These are phyloP conservation scores for Urocitellus parryii DNA, from an alignment of 2,113 vertebrate genomes.

Conservation along the genomic window DNA sequence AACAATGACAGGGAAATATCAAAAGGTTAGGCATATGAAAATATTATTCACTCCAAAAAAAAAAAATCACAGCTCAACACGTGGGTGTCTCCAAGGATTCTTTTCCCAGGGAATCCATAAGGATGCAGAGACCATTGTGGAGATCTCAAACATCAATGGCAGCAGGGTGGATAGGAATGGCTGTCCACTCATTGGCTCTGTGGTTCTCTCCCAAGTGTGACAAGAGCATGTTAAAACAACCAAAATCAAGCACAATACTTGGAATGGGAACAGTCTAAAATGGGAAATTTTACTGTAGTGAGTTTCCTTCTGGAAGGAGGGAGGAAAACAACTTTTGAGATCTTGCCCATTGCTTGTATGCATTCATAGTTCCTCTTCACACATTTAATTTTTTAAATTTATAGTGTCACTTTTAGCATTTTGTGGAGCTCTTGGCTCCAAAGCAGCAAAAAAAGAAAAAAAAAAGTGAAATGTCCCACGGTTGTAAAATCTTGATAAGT, in stretches of 20 bases:
- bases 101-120: neutral
- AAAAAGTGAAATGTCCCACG: conserved; percentile 87
- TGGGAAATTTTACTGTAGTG: neutral
- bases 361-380: conserved; percentile 43
- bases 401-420: conserved; percentile 69
- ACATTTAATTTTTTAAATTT: conserved; percentile 64
- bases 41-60: neutral
- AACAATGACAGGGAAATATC: neutral
- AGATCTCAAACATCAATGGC: neutral
- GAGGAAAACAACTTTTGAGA: conserved; percentile 45
- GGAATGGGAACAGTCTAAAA: neutral
- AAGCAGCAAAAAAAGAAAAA: conserved; percentile 80
- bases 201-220: conserved; percentile 21
- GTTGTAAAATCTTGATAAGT: conserved; percentile 85
- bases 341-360: neutral
- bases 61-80: neutral
- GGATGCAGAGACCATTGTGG: neutral
- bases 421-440: conserved; percentile 69
- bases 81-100: neutral
- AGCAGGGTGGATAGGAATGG: neutral
- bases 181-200: neutral
- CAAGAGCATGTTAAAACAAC: conserved; percentile 20
- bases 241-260: neutral
- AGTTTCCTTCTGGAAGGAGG: neutral
- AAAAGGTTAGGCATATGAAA: neutral